Evolutionary conservation across 92 coral and sea anemone genomes (phyloP), one percentile per base, ranked within the genome.

Genomic region (Blastomussa wellsi): DNA sequence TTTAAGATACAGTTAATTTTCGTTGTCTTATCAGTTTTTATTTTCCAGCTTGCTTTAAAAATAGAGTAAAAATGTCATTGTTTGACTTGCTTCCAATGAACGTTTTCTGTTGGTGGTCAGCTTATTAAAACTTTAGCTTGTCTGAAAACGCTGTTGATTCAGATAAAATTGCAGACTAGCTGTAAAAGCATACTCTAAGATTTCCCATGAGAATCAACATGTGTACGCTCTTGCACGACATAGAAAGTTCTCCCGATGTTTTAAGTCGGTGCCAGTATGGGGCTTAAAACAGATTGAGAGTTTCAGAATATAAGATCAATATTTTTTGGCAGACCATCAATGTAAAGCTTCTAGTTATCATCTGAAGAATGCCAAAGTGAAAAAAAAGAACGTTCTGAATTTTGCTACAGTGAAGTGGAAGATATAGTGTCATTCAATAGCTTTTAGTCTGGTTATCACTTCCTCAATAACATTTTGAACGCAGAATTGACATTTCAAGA

Each of bases 181-280:
- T 24, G 35, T 26, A 62, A 12, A 28, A 28, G 31, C 51, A 17
- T n/a, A 29, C 19, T 26, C 22, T 29, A 11, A 26, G 19, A 74
- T 47, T 74, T 74, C 57, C 29, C 60, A 24, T 28, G 79, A 74
- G 79, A 74, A 74, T 47, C 59, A 41, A 26, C 35, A 32, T n/a
- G 33, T 26, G 51, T 47, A 26, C 31, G 28, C 47, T 26, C 12
- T 44, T 44, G 60, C 0, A 26, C 7, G 3, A 29, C 35, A 17
- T 7, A 20, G 26, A 28, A 51, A 60, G 37, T 29, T 59, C 24
- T 5, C 22, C 19, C 31, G 13, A 15, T 5, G 68, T 72, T 7
- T 19, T 19, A 38, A 28, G n/a, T 47, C 0, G 16, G 32, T 28
- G 7, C 15, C 51, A 74, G 79, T 38, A 16, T 44, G 60, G 17